A percentile compares a stretch with the other conserved stretches of the same genome.
phyloP scores from a whole-genome alignment of 2,113 vertebrate genomes.

The Mystacornis crossleyi region DNA sequence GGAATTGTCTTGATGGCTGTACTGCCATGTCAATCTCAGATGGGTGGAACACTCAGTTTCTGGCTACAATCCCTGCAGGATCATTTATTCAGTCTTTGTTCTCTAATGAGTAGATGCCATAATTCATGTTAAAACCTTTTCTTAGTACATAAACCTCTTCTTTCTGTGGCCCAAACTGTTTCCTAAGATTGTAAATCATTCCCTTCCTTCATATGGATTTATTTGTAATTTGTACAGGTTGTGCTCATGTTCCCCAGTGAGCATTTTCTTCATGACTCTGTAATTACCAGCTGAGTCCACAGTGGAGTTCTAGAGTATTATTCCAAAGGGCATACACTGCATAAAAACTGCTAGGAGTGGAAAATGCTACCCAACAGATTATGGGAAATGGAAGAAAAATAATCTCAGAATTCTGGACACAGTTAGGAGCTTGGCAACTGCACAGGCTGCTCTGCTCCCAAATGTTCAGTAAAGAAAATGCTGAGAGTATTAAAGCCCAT shows the following conservation, averaged over 20 bases:
- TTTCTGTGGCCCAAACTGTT: not conserved
- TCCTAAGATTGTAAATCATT: not conserved
- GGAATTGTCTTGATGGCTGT: not conserved
- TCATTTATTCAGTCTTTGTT: not conserved
- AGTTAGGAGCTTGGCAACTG: slow-evolving; percentile 19
- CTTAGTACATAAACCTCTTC: not conserved
- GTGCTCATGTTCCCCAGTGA: not conserved
- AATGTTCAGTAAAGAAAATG: not conserved
- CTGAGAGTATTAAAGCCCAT: not conserved
- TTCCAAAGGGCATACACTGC: not conserved
- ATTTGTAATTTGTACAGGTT: not conserved
- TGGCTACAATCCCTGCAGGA: not conserved
- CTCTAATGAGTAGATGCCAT: not conserved
- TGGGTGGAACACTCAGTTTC: not conserved
- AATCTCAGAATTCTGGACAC: slow-evolving; percentile 31
- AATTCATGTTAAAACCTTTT: not conserved
- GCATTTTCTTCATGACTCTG: not conserved
- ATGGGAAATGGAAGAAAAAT: slow-evolving; percentile 5
- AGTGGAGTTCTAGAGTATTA: not conserved
- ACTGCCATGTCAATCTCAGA: not conserved
- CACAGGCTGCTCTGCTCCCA: not conserved
- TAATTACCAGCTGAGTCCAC: not conserved
- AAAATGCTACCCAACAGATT: slow-evolving; percentile 6
- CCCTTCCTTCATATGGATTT: not conserved
- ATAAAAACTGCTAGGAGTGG: not conserved